phyloP scores from a whole-genome alignment of 2,888 invertebrate species.

The Coenonympha arcania region DNA sequence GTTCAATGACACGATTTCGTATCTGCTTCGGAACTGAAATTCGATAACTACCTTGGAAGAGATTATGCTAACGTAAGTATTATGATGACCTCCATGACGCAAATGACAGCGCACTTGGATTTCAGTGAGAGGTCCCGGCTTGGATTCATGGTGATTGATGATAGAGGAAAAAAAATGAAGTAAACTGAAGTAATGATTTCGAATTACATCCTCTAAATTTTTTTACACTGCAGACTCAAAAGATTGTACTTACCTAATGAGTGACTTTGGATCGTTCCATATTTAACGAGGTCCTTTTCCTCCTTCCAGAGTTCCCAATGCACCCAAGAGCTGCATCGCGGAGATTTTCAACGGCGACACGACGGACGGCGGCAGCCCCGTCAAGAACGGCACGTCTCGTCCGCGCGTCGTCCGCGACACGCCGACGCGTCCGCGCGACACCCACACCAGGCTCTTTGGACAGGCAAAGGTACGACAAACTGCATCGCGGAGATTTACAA shows the following conservation, averaged over 20 bases:
- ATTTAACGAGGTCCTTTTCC: background rate
- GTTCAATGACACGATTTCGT: slow-evolving; percentile 25
- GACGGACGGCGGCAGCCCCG: slow-evolving; percentile 52
- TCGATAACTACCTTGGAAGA: background rate
- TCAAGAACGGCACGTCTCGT: slow-evolving; percentile 55
- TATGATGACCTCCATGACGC: no score
- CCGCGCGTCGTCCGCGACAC: slow-evolving; percentile 72
- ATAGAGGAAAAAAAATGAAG: no score
- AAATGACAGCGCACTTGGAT: no score
- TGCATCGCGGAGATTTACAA: slow-evolving; percentile 73
- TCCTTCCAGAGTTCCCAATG: slow-evolving; percentile 73
- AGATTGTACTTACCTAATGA: background rate
- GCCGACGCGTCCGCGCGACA: slow-evolving; percentile 75
- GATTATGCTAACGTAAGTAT: no score
- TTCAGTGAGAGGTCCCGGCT: no score
- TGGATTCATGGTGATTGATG: no score
- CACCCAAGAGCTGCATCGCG: slow-evolving; percentile 75
- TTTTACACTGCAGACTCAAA: no score
- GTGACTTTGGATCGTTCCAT: background rate
- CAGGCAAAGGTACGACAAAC: slow-evolving; percentile 39
- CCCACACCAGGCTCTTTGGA: slow-evolving; percentile 76
- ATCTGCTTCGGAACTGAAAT: background rate
- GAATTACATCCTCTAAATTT: no score
- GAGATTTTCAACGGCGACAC: slow-evolving; percentile 70
- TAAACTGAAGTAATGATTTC: no score